Evolutionary conservation across 1,140 invertebrate genomes (phyloP), one percentile per base, ranked within the genome.

Genomic region (Bombus cullumanus): DNA sequence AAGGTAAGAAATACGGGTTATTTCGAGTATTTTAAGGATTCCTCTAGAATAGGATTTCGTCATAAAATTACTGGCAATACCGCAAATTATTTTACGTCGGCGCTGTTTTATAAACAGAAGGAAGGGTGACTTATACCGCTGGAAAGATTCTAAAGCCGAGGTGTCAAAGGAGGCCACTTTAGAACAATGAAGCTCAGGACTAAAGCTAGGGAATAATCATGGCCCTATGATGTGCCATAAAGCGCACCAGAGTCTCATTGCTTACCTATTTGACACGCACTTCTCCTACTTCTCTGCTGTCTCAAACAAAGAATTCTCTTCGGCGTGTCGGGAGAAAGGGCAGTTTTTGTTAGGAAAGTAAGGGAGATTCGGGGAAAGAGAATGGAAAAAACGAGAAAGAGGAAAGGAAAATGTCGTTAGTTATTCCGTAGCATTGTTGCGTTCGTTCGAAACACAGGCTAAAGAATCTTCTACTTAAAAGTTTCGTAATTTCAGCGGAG

Each of bases 401-500:
- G 15, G 1, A 18, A 8, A 31, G 6, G n/a, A 25, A 47, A 69
- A 41, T 66, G 47, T 79, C 41, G 82, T 79, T 69, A 41, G 72
- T 78, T 79, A 79, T 77, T 71, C 73, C 41, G 12, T 53, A 68
- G 73, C 59, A 83, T 83, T 83, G 81, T 83, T 83, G 43, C 57
- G 5, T 76, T 76, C 41, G 59, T 76, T 41, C 41, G 72, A 66
- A 81, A 53, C 34, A 59, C 39, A 4, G 37, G 18, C 22, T 22
- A 62, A 81, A 82, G 80, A 43, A 62, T 73, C 47, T 34, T 64
- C 71, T 22, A 34, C 39, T 64, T 59, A 47, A 37, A 28, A 47
- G 57, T 77, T 74, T 78, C 31, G 75, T 66, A 79, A 69, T 79
- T 79, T 71, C 82, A 69, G 34, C 64, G 15, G 37, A 41, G 22